These are phyloP conservation scores for Oophaga pumilio DNA, from an alignment of 2,113 vertebrate species.

Conservation along the genomic window DNA sequence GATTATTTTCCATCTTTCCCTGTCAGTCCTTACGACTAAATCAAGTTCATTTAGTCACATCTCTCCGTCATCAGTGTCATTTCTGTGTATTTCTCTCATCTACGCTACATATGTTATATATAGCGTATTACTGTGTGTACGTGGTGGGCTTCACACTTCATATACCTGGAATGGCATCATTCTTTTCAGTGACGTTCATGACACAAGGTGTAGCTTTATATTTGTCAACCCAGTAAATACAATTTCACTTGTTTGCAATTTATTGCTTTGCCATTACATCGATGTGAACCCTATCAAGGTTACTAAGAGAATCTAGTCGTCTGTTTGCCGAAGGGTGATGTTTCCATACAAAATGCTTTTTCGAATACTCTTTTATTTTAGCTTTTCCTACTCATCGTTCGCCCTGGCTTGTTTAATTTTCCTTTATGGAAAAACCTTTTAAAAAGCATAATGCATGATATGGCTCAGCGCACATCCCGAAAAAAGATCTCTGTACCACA, in stretches of 20 bases:
- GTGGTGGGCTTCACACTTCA: background rate
- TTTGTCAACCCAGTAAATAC: background rate
- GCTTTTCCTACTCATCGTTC: background rate
- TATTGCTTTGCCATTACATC: background rate
- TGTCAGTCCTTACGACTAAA: conserved; percentile 38
- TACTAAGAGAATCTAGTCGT: background rate
- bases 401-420: conserved; percentile 14
- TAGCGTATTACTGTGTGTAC: background rate
- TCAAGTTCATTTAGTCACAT: conserved; percentile 46
- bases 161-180: conserved; percentile 1
- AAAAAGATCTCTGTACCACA: conserved; percentile 34
- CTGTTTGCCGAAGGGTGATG: background rate
- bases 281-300: background rate
- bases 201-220: background rate
- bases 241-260: conserved; percentile 1
- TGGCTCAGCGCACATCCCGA: conserved; percentile 51
- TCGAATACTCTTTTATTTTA: conserved; percentile 9
- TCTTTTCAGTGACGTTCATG: background rate
- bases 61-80: conserved; percentile 6
- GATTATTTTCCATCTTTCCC: conserved; percentile 21
- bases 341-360: background rate
- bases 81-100: background rate
- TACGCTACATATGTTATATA: background rate
- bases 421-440: conserved; percentile 18
- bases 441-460: conserved; percentile 35